A percentile compares a stretch with the other conserved stretches of the same genome.
phyloP scores from a whole-genome alignment of 2,888 invertebrate species.

The Plebejus anna region DNA sequence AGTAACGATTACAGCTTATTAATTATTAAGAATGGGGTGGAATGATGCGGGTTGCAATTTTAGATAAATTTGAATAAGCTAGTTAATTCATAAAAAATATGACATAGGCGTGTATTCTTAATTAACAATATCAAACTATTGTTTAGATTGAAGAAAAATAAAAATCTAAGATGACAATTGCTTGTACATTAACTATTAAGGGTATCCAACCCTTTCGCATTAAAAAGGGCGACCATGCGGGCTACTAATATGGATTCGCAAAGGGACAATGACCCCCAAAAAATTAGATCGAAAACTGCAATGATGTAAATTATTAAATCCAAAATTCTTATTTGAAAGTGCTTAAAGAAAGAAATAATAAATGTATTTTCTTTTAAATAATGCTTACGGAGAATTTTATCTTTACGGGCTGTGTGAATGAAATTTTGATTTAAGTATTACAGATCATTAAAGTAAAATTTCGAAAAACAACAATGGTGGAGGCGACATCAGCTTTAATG shows the following conservation, averaged over 20 bases:
- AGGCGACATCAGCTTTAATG: constrained; percentile 22
- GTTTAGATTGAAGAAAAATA: neutral
- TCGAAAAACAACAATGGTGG: constrained; percentile 22
- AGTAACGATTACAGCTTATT: neutral
- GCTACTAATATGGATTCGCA: neutral
- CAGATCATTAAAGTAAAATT: constrained; percentile 27
- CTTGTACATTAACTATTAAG: neutral
- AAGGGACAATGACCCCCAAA: neutral
- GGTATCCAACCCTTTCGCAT: neutral
- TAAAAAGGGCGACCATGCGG: constrained; percentile 16
- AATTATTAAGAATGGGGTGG: neutral
- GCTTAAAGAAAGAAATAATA: neutral
- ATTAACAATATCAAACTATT: neutral
- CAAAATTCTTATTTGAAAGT: neutral
- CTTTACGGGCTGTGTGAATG: constrained; percentile 21
- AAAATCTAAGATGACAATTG: neutral
- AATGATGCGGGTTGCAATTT: constrained; percentile 8
- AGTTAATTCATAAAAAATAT: neutral
- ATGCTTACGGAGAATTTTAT: constrained; percentile 6
- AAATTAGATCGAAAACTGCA: neutral
- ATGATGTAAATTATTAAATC: constrained; percentile 1
- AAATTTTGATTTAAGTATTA: constrained; percentile 28
- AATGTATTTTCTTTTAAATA: constrained; percentile 16
- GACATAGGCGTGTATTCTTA: neutral
- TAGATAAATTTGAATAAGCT: neutral